Evolutionary conservation across 1,140 invertebrate genomes (phyloP).

Genomic region (Zophobas morio): DNA sequence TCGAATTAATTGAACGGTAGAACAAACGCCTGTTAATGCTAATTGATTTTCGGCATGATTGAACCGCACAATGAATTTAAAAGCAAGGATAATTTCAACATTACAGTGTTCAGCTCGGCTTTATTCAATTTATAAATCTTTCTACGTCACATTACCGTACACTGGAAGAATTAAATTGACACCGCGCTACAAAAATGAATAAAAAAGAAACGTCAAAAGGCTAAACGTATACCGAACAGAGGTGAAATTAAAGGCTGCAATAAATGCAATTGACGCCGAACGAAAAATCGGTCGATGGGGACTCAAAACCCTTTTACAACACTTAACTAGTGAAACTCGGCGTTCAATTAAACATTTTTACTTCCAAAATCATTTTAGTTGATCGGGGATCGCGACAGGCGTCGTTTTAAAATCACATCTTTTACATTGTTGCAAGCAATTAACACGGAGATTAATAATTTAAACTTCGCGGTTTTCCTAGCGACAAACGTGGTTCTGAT

Average conservation of each 20-base stretch:
- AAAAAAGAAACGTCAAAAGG: slow-evolving; percentile 3
- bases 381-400: not conserved
- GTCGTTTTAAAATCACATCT: slow-evolving; percentile 10
- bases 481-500: too few relatives aligned
- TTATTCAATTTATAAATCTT: slow-evolving; percentile 19
- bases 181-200: not conserved
- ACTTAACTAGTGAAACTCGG: slow-evolving; percentile 1
- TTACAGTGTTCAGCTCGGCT: not conserved
- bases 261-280: slow-evolving; percentile 8
- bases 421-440: not conserved
- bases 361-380: not conserved
- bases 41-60: slow-evolving; percentile 33
- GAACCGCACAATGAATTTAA: slow-evolving; percentile 1
- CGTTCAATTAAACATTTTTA: slow-evolving; percentile 9
- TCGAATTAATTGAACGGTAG: not conserved
- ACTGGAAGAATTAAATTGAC: not conserved
- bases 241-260: slow-evolving; percentile 9
- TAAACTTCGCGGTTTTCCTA: too few relatives aligned
- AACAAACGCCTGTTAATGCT: not conserved
- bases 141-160: not conserved
- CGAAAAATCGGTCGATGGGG: not conserved
- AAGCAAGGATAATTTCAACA: slow-evolving; percentile 22
- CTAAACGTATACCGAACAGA: not conserved
- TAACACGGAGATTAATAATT: too few relatives aligned
- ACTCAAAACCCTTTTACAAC: slow-evolving; percentile 6